Evolutionary conservation across 2,797 vertebrate species (phyloP).

Genomic region (Meriones psammophilus): DNA sequence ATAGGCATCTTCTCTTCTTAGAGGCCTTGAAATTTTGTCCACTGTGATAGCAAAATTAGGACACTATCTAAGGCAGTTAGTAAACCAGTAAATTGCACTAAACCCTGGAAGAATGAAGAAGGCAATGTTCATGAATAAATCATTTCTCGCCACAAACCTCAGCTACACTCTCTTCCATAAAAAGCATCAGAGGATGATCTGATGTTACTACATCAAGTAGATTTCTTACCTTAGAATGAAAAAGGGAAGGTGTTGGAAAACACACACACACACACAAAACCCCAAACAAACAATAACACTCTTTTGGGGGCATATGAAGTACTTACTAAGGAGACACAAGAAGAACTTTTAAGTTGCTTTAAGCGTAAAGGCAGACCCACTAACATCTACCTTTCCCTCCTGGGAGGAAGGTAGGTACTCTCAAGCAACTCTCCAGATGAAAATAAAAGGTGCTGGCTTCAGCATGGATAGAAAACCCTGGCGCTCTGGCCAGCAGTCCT

Average conservation of each 20-base stretch:
- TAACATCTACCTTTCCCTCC: conserved; percentile 47
- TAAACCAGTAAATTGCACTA: not conserved
- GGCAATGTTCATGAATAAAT: conserved; percentile 21
- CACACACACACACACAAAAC: conserved; percentile 3
- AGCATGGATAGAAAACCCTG: not conserved
- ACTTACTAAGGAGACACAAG: conserved; percentile 14
- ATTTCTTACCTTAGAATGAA: conserved; percentile 43
- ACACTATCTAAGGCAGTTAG: conserved; percentile 1
- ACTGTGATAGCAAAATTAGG: conserved; percentile 58
- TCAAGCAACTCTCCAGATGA: conserved; percentile 2
- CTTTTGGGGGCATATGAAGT: conserved; percentile 9
- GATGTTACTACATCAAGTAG: conserved; percentile 45
- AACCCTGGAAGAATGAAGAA: not conserved
- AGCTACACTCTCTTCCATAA: conserved; percentile 6
- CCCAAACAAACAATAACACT: not conserved
- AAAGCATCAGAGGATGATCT: conserved; percentile 46
- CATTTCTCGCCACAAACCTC: conserved; percentile 28
- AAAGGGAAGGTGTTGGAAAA: not conserved
- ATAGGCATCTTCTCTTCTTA: conserved; percentile 23
- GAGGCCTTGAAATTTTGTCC: conserved; percentile 64
- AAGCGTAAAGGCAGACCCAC: not conserved
- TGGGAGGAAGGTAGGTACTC: not conserved
- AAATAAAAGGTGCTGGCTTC: conserved; percentile 62
- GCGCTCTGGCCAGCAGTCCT: not conserved
- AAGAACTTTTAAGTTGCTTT: not conserved